A percentile compares a stretch with the other conserved stretches of the same genome.
Conservation (phyloP, 2,113 vertebrate species). For the Alectura lathami region DNA sequence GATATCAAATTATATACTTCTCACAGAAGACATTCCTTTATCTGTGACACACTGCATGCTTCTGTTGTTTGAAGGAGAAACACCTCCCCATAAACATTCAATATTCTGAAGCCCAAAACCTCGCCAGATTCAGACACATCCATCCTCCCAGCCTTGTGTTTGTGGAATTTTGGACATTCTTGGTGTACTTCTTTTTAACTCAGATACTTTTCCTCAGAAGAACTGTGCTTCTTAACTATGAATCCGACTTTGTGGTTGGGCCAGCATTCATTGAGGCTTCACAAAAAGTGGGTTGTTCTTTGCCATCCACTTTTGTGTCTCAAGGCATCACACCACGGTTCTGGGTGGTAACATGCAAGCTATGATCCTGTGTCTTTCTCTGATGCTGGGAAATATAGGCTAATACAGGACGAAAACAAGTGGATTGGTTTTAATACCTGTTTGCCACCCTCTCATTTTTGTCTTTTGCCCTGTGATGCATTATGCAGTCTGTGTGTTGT, state of each 20-base stretch:
- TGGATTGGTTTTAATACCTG: not conserved
- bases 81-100: not conserved
- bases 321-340: not conserved
- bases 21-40: not conserved
- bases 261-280: not conserved
- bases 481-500: not conserved
- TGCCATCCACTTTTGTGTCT: not conserved
- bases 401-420: not conserved
- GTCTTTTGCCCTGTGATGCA: not conserved
- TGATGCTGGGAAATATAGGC: not conserved
- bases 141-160: not conserved
- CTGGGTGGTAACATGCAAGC: not conserved
- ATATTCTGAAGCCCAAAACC: not conserved
- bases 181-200: rapidly evolving
- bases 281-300: not conserved
- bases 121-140: not conserved
- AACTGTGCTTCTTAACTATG: not conserved
- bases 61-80: not conserved
- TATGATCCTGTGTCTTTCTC: not conserved
- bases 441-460: not conserved
- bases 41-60: not conserved
- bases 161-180: not conserved
- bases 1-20: not conserved
- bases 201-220: not conserved
- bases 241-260: rapidly evolving